phyloP scores from a whole-genome alignment of 2,113 vertebrate genomes.

The Chitala chitala region DNA sequence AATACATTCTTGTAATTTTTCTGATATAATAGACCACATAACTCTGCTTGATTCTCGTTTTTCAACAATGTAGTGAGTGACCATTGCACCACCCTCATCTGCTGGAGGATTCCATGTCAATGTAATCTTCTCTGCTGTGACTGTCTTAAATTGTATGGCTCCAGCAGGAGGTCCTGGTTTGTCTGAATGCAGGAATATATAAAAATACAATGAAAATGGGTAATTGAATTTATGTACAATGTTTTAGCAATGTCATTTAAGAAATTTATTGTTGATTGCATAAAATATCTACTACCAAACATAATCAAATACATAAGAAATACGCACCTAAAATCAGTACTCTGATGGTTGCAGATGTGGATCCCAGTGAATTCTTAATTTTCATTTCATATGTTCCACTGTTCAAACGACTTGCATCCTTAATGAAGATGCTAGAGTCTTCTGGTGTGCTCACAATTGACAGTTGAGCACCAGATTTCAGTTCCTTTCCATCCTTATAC shows the following conservation, averaged over 20 bases:
- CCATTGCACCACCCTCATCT: conserved; percentile 88
- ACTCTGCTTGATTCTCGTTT: conserved; percentile 91
- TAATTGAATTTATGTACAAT: neutral
- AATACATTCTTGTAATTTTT: conserved; percentile 82
- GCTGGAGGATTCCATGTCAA: conserved; percentile 84
- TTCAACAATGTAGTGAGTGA: conserved; percentile 93
- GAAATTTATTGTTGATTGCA: no score
- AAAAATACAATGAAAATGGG: conserved; percentile 11
- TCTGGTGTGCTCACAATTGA: conserved; percentile 80
- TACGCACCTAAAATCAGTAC: conserved; percentile 88
- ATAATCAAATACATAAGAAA: neutral
- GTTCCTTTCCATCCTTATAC: conserved; percentile 84
- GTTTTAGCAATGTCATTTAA: no score
- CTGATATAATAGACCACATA: conserved; percentile 91
- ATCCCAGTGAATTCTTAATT: conserved; percentile 92
- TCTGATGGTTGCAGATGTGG: conserved; percentile 75
- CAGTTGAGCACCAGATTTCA: conserved; percentile 70
- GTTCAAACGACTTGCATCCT: conserved; percentile 80
- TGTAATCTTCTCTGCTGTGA: conserved; percentile 88
- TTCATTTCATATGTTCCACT: conserved; percentile 88
- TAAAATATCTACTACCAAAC: no score
- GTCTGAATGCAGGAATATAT: conserved; percentile 60
- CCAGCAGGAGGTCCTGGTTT: conserved; percentile 88
- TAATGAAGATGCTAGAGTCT: conserved; percentile 77
- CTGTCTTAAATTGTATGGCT: conserved; percentile 87